phyloP scores from a whole-genome alignment of 2,113 vertebrate species.

The Mugil cephalus region DNA sequence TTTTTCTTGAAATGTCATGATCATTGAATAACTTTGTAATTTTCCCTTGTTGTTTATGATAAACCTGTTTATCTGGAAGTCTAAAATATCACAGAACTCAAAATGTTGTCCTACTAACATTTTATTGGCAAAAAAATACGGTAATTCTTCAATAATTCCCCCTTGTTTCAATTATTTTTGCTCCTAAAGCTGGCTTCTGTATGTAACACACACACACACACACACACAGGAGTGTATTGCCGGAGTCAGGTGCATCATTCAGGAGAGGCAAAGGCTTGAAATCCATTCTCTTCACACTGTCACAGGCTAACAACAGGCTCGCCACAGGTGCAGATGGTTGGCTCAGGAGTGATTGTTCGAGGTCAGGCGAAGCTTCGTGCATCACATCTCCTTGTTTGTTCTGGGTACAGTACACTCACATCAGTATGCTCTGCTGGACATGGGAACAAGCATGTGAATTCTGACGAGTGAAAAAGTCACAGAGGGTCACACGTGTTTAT shows the following conservation, averaged over 20 bases:
- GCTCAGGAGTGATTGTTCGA: background rate
- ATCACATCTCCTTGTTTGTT: background rate
- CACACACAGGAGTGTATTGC: background rate
- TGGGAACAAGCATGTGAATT: background rate
- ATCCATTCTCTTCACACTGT: constrained; percentile 1
- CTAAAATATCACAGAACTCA: background rate
- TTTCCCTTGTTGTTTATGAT: no score
- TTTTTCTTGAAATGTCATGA: no score
- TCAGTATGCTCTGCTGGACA: background rate
- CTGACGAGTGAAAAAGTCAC: background rate
- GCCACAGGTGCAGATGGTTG: background rate
- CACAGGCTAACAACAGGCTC: background rate
- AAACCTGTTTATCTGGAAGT: no score
- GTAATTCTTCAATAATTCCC: no score
- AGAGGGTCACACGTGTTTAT: constrained; percentile 10
- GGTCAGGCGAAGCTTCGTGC: background rate
- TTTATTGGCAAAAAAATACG: no score
- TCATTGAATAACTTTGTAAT: no score
- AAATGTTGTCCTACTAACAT: background rate
- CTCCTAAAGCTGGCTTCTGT: background rate
- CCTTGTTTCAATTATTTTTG: background rate
- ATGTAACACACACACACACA: background rate
- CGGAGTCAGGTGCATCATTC: background rate
- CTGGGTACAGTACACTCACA: background rate
- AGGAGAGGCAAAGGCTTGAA: background rate